phyloP scores from a whole-genome alignment of 2,797 vertebrate species.

The Leucoraja ocellata region DNA sequence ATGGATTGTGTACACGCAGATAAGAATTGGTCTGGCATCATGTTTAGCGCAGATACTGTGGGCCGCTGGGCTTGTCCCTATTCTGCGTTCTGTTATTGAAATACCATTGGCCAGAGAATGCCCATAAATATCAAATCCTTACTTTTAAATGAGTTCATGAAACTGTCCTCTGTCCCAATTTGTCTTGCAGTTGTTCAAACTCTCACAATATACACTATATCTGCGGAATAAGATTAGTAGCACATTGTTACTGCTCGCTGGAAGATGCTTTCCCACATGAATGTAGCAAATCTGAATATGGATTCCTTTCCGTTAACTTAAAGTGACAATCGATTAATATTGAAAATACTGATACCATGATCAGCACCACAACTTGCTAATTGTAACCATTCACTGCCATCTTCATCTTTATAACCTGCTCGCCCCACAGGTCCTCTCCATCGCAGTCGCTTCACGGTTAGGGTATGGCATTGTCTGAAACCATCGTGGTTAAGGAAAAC shows the following conservation, averaged over 20 bases:
- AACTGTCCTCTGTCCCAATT: background rate
- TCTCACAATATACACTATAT: background rate
- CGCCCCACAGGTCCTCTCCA: conserved; percentile 73
- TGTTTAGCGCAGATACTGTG: no score
- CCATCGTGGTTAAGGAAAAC: conserved; percentile 50
- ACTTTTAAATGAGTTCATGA: background rate
- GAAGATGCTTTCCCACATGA: background rate
- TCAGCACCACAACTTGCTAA: conserved; percentile 84
- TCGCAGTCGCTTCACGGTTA: conserved; percentile 76
- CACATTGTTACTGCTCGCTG: no score
- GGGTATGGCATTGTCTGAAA: conserved; percentile 77
- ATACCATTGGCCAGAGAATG: background rate
- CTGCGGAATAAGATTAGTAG: background rate
- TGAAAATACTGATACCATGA: conserved; percentile 85
- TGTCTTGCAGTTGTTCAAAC: background rate
- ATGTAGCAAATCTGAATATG: background rate
- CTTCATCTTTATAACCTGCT: conserved; percentile 52
- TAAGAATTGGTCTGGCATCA: no score
- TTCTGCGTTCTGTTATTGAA: background rate
- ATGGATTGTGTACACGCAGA: no score
- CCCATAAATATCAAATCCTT: background rate
- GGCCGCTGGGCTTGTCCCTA: no score
- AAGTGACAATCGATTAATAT: conserved; percentile 67
- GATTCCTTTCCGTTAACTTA: conserved; percentile 47
- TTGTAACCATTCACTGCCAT: conserved; percentile 70